A percentile compares a stretch with the other conserved stretches of the same genome.
Conservation (phyloP, 2,113 vertebrate species). For the Rana temporaria region DNA sequence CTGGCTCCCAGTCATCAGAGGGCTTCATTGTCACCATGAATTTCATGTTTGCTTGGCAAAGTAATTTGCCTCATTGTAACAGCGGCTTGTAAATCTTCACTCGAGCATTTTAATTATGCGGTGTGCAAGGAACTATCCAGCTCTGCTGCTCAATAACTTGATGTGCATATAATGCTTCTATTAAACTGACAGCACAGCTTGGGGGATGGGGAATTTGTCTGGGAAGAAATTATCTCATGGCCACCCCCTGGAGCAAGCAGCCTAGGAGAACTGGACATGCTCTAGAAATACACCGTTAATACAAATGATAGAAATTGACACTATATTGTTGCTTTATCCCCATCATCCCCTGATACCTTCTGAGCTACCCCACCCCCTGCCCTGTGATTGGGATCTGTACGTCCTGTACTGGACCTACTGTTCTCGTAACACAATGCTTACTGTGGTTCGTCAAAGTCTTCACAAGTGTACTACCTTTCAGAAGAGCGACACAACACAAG, state of each 20-base stretch:
- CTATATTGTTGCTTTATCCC: too few species aligned
- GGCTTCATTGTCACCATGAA: too few species aligned
- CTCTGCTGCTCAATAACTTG: neutral
- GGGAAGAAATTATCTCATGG: neutral
- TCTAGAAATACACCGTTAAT: neutral
- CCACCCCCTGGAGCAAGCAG: neutral
- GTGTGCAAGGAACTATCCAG: neutral
- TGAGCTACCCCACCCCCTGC: neutral
- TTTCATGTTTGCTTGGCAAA: too few species aligned
- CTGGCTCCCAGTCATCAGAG: too few species aligned
- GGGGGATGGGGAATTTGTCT: neutral
- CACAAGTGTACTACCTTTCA: conserved; percentile 16
- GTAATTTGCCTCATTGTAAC: too few species aligned
- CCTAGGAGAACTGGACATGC: neutral
- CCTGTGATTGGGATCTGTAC: neutral
- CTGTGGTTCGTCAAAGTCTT: neutral
- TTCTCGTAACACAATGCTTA: neutral
- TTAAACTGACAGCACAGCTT: conserved; percentile 14
- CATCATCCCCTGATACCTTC: too few species aligned
- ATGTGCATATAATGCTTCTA: neutral
- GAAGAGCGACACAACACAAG: conserved; percentile 10
- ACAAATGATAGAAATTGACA: neutral
- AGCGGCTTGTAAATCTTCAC: neutral
- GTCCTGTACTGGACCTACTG: neutral
- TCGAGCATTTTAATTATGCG: neutral